Base-by-base conservation (phyloP, 2,888 invertebrate species). In the Netelia virgata region DNA sequence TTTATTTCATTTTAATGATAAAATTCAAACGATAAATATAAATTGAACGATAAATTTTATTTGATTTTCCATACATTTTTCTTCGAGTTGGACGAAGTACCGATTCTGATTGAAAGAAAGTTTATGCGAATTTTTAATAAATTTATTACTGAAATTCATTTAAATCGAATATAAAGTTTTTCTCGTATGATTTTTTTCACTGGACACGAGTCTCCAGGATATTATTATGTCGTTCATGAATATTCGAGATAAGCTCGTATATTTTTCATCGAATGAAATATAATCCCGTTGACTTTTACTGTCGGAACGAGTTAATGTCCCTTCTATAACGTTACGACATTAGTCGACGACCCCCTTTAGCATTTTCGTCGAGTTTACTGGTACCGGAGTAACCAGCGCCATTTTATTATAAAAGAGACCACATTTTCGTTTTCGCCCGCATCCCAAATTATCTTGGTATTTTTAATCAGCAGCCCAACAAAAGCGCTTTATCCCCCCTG, bases 321-420 rank as follows among this genome's bases (percentile, higher is more conserved):
- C 14, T n/a, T 57, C 23, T 9, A 68, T 61, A 59, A 28, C 23
- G 47, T 47, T 18, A 55, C 36, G 64, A 70, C 28, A n/a, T 53
- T 76, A 55, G 76, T 57, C n/a, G 50, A 10, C 47, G 10, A 76
- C 20, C 61, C 28, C 14, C n/a, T n/a, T 41, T 70, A 14, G 28
- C 50, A 36, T n/a, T 77, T 43, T 10, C 11, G 18, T 59, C 20
- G 50, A 55, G 64, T 78, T 69, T 14, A 82, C 84, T 82, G 84
- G 81, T 84, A 28, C 81, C 70, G 64, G 74, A 75, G 84, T 82
- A 82, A 70, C 78, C 77, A 84, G 81, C 41, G 73, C 20, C 55
- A 57, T 43, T 28, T 59, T 36, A 6, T 41, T 55, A 28, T 16
- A 53, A 10, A 69, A 66, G 68, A 11, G 41, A 73, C 28, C 36